Evolutionary conservation across 2,797 vertebrate genomes (phyloP).

Genomic region (Poecile montanus): DNA sequence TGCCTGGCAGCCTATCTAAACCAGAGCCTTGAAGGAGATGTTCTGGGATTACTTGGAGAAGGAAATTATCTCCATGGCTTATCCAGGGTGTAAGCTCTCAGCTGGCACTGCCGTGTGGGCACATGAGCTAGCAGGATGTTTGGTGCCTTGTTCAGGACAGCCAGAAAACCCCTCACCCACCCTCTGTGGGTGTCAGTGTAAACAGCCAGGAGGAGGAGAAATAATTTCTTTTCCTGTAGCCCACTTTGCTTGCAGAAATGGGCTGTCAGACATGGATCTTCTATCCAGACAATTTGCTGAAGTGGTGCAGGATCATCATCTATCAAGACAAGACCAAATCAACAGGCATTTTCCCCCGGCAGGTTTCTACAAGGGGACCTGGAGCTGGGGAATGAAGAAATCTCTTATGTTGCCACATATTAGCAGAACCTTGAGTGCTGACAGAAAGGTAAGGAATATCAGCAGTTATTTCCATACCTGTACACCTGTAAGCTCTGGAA

Average conservation of each 20-base stretch:
- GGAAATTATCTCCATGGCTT: neutral
- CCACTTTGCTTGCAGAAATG: constrained; percentile 72
- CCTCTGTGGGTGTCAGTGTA: neutral
- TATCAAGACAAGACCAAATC: constrained; percentile 67
- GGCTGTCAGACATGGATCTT: constrained; percentile 84
- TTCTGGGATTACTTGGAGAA: neutral
- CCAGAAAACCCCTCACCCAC: neutral
- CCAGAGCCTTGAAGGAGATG: neutral
- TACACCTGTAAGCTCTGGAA: neutral
- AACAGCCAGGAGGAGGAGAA: neutral
- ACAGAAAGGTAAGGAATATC: constrained; percentile 81
- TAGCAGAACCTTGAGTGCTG: constrained; percentile 75
- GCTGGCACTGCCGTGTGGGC: neutral
- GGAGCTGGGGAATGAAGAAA: constrained; percentile 82
- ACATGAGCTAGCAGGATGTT: neutral
- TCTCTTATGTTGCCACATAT: constrained; percentile 73
- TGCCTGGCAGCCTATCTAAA: neutral
- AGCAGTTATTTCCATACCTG: neutral
- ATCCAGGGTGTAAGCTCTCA: neutral
- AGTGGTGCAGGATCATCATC: constrained; percentile 70
- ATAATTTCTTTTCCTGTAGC: neutral
- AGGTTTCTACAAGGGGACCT: constrained; percentile 83
- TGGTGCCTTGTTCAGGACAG: neutral
- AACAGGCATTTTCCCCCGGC: constrained; percentile 75
- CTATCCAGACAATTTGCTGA: constrained; percentile 77